Evolutionary conservation across 2,113 vertebrate species (phyloP).

Genomic region (Crotalus horridus): DNA sequence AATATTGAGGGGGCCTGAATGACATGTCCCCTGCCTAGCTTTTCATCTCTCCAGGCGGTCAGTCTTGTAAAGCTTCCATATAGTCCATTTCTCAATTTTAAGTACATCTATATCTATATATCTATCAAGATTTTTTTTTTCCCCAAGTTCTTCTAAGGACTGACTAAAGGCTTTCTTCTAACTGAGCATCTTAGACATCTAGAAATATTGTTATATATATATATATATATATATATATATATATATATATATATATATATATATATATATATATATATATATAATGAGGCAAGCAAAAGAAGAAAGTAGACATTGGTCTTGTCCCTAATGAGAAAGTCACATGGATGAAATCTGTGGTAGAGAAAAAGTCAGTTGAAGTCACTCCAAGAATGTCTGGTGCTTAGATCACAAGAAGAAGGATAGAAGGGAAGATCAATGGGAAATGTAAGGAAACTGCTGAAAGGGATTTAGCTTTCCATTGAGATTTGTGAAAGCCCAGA

Average conservation of each 20-base stretch:
- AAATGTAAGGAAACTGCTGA: slow-evolving; percentile 10
- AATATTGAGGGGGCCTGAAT: too few species aligned
- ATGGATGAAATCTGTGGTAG: not conserved
- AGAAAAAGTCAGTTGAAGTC: not conserved
- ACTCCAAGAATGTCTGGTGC: not conserved
- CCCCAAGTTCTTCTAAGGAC: not conserved
- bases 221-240: too few species aligned
- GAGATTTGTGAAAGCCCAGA: slow-evolving; percentile 11
- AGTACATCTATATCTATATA: not conserved
- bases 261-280: not conserved
- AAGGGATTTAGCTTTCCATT: slow-evolving; percentile 3
- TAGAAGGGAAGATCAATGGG: not conserved
- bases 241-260: too few species aligned
- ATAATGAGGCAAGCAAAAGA: not conserved
- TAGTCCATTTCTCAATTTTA: not conserved
- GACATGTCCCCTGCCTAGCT: not conserved
- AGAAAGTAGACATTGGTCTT: slow-evolving; percentile 11
- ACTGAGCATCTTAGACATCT: not conserved
- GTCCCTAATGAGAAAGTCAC: slow-evolving; percentile 7
- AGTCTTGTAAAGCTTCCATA: not conserved
- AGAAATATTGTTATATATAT: not conserved
- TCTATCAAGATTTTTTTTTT: too few species aligned
- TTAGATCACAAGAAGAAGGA: slow-evolving; percentile 1
- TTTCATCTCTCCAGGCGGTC: not conserved
- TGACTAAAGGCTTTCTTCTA: not conserved